A percentile compares a stretch with the other conserved stretches of the same genome.
These are phyloP conservation scores for Spheniscus mendiculus DNA, from an alignment of 2,113 vertebrate species.

Conservation along the genomic window DNA sequence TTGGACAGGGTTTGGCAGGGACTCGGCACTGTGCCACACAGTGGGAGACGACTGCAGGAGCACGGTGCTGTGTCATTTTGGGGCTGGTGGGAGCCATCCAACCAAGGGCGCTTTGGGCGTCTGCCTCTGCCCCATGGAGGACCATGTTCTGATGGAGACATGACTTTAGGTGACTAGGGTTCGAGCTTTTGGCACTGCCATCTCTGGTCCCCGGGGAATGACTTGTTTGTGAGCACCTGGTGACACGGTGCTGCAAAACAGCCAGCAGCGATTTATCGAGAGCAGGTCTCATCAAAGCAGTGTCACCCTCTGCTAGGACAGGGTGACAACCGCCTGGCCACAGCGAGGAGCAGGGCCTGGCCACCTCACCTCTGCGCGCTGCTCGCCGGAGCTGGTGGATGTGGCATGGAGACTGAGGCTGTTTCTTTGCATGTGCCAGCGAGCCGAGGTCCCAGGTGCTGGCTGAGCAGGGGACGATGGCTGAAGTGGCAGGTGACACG, in stretches of 20 bases:
- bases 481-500: background rate
- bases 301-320: background rate
- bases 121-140: background rate
- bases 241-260: background rate
- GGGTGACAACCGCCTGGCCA: background rate
- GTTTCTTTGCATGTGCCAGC: background rate
- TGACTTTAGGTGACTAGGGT: background rate
- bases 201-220: background rate
- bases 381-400: background rate
- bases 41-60: background rate
- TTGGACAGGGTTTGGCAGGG: background rate
- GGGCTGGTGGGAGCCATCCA: background rate
- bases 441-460: accelerated
- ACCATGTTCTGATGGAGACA: background rate
- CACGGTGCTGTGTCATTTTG: background rate
- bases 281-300: background rate
- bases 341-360: background rate
- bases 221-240: background rate
- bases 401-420: background rate
- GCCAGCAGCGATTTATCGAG: background rate
- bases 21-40: accelerated
- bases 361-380: accelerated
- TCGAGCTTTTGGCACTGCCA: background rate
- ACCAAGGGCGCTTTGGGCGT: accelerated
- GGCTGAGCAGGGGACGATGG: background rate